Conservation (phyloP, 2,113 vertebrate species). For the Tupaia tana region DNA sequence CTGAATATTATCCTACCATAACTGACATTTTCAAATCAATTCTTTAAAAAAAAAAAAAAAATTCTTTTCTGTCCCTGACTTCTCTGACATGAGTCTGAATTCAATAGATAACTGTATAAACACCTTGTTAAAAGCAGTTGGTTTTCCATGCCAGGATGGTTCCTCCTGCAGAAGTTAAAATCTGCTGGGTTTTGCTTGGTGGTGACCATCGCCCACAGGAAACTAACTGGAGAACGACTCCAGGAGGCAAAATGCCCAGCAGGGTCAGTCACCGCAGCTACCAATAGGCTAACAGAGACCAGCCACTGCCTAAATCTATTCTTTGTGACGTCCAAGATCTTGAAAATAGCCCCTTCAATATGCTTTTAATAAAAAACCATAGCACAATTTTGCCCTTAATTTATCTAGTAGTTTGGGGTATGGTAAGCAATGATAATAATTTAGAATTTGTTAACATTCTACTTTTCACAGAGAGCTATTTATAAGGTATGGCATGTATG, state of each 20-base stretch:
- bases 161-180: not conserved
- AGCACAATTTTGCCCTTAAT: not conserved
- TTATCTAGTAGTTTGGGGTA: not conserved
- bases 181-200: not conserved
- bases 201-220: not conserved
- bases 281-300: rapidly evolving
- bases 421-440: not conserved
- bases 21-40: not conserved
- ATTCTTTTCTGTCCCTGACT: not conserved
- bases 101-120: not conserved
- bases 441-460: not conserved
- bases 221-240: not conserved
- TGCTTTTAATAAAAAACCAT: not conserved
- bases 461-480: not conserved
- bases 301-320: not conserved
- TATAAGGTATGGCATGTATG: not conserved
- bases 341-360: not conserved
- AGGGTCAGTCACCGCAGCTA: not conserved
- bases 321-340: not conserved
- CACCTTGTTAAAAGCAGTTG: not conserved
- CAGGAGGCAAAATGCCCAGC: not conserved
- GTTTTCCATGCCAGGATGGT: not conserved
- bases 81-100: not conserved
- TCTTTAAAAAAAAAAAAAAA: not conserved
- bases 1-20: not conserved